Conservation (phyloP, 1,140 invertebrate genomes). For the Drosophila saltans region DNA sequence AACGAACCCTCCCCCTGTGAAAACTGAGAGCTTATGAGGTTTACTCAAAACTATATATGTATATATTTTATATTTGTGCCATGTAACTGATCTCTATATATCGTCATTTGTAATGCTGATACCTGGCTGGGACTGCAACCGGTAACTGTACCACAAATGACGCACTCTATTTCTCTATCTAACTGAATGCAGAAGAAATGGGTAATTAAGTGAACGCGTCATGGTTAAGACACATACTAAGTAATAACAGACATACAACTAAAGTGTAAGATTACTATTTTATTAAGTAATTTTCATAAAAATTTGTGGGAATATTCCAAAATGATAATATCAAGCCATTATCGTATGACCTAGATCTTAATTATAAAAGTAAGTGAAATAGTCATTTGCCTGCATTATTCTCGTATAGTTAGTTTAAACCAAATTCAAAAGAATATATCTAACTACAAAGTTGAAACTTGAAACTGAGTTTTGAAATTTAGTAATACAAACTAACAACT, state of each 20-base stretch:
- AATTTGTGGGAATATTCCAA: no score
- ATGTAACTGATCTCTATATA: constrained; percentile 53
- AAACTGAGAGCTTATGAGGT: constrained; percentile 35
- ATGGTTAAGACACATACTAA: constrained; percentile 26
- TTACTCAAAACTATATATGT: constrained; percentile 27
- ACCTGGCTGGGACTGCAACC: constrained; percentile 25
- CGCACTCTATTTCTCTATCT: constrained; percentile 37
- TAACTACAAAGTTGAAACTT: no score
- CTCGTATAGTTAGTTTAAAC: no score
- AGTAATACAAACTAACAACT: neutral
- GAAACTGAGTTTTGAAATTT: neutral
- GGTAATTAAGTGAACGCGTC: constrained; percentile 60
- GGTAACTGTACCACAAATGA: constrained; percentile 56
- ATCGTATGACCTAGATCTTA: no score
- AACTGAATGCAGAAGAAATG: constrained; percentile 25
- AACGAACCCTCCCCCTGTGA: constrained; percentile 25
- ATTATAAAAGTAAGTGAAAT: no score
- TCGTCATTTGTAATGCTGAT: constrained; percentile 35
- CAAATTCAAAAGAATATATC: no score
- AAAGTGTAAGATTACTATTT: no score
- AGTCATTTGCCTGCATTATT: no score
- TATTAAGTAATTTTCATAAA: no score
- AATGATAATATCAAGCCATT: no score
- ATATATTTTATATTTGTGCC: neutral
- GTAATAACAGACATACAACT: no score